These are phyloP conservation scores for Junonia oenone DNA, from an alignment of 2,888 invertebrate genomes.

Conservation along the genomic window DNA sequence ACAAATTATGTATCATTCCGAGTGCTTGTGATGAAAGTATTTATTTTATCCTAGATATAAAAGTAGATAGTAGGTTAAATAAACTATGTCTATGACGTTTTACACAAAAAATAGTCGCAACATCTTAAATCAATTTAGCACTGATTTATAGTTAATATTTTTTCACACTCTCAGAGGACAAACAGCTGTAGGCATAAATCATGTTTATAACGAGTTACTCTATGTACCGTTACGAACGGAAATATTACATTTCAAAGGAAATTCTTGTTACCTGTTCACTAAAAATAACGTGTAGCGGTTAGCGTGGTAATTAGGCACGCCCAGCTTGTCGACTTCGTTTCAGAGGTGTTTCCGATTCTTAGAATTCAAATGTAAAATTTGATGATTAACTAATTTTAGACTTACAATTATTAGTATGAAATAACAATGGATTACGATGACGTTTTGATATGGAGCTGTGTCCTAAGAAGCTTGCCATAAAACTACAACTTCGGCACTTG, in stretches of 20 bases:
- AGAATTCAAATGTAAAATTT: not conserved
- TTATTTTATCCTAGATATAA: too few species aligned
- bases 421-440: too few species aligned
- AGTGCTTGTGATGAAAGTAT: too few species aligned
- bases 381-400: too few species aligned
- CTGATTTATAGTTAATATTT: not conserved
- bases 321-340: conserved; percentile 51
- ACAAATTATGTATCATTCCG: too few species aligned
- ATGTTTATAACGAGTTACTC: conserved; percentile 25
- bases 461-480: too few species aligned
- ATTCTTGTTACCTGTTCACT: conserved; percentile 55
- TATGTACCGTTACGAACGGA: conserved; percentile 64
- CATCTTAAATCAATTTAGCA: not conserved
- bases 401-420: too few species aligned
- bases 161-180: conserved; percentile 4
- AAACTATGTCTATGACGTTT: too few species aligned
- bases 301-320: conserved; percentile 45
- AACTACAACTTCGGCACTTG: too few species aligned
- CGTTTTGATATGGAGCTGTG: too few species aligned
- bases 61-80: too few species aligned
- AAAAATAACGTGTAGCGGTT: conserved; percentile 51
- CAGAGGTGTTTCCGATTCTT: conserved; percentile 39
- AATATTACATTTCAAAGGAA: conserved; percentile 72
- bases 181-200: conserved; percentile 31
- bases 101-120: too few species aligned